Evolutionary conservation across 1,140 invertebrate genomes (phyloP).

Genomic region (Drosophila fuyamai): DNA sequence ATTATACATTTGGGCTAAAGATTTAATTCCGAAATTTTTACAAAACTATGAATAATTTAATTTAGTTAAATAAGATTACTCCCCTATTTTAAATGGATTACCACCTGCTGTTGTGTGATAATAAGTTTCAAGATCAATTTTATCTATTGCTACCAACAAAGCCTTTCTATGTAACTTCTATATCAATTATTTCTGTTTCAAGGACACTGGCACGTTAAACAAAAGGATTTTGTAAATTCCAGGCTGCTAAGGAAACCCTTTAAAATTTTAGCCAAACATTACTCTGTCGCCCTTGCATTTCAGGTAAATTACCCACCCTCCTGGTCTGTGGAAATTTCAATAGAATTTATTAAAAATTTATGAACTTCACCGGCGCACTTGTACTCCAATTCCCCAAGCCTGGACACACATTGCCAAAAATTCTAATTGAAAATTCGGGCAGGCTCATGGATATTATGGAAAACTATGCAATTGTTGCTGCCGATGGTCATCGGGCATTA

Average conservation of each 20-base stretch:
- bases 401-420: conserved; percentile 54
- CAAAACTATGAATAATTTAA: too few species aligned
- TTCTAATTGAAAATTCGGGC: conserved; percentile 75
- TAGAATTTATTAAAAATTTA: conserved; percentile 67
- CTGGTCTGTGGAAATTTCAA: conserved; percentile 36
- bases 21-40: too few species aligned
- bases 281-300: neutral
- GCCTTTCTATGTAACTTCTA: too few species aligned
- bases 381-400: conserved; percentile 36
- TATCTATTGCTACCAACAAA: too few species aligned
- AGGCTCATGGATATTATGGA: conserved; percentile 64
- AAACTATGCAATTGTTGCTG: conserved; percentile 51
- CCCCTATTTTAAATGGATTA: too few species aligned
- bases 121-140: too few species aligned
- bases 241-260: neutral
- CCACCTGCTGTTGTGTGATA: too few species aligned
- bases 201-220: neutral
- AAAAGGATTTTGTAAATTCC: conserved; percentile 8
- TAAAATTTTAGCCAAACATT: conserved; percentile 10
- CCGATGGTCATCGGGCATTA: conserved; percentile 55
- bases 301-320: conserved; percentile 40
- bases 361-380: conserved; percentile 41
- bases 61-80: too few species aligned
- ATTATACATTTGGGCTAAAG: neutral
- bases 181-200: neutral